Evolutionary conservation across 2,113 vertebrate genomes (phyloP).

Genomic region (Diglossa brunneiventris): DNA sequence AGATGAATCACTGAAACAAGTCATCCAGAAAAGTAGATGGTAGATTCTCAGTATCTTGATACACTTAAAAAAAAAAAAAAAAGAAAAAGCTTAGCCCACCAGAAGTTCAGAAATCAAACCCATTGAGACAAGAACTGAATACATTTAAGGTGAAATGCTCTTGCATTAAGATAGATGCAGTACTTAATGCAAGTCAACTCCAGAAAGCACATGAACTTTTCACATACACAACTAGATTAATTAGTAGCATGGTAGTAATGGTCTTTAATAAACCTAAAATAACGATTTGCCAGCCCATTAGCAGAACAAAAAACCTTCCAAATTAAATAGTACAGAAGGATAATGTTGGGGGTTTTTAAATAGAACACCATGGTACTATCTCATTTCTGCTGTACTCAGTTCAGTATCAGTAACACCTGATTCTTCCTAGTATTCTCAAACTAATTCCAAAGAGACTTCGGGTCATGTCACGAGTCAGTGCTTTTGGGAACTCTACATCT

Average conservation of each 20-base stretch:
- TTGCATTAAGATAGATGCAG: background rate
- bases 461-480: background rate
- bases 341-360: background rate
- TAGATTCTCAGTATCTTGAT: constrained; percentile 18
- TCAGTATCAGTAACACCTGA: background rate
- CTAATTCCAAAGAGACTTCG: background rate
- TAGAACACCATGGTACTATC: background rate
- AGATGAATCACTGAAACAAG: constrained; percentile 63
- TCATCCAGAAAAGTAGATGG: constrained; percentile 50
- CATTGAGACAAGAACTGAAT: background rate
- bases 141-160: background rate
- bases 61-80: background rate
- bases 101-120: constrained; percentile 18
- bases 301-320: background rate
- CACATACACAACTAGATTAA: background rate
- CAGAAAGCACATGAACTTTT: background rate
- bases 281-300: background rate
- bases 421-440: background rate
- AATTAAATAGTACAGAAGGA: background rate
- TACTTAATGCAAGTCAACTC: background rate
- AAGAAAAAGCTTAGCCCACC: background rate
- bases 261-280: constrained; percentile 33
- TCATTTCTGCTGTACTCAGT: background rate
- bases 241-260: background rate
- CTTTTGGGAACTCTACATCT: background rate